Conservation (phyloP, 2,888 invertebrate genomes). For the Beris chalybata region DNA sequence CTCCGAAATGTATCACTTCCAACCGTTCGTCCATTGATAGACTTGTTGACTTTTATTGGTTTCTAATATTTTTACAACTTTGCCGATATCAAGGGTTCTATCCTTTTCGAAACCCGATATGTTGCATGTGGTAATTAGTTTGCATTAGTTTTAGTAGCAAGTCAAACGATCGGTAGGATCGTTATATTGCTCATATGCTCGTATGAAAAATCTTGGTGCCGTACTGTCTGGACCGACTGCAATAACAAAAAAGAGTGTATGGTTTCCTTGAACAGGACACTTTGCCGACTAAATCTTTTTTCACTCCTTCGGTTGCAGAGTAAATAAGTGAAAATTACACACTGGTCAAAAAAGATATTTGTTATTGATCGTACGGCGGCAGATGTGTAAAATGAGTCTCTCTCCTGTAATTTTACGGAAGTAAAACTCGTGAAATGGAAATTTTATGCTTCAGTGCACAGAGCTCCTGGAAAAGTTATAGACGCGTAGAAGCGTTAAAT, state of each 20-base stretch:
- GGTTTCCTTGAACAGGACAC: conserved; percentile 6
- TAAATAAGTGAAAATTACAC: conserved; percentile 26
- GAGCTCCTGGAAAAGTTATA: not conserved
- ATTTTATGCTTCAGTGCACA: conserved; percentile 11
- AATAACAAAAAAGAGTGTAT: not conserved
- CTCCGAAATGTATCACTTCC: conserved; percentile 20
- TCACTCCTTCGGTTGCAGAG: conserved; percentile 13
- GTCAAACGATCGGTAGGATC: not conserved
- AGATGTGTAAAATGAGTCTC: conserved; percentile 28
- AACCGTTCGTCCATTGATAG: not conserved
- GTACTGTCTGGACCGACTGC: conserved; percentile 39
- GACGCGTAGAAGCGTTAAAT: no score
- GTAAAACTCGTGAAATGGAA: conserved; percentile 1
- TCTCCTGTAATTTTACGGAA: conserved; percentile 25
- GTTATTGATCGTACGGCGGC: conserved; percentile 8
- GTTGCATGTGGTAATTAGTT: conserved; percentile 12
- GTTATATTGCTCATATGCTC: not conserved
- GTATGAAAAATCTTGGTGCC: conserved; percentile 38
- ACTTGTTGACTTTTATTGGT: conserved; percentile 29
- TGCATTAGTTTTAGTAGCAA: conserved; percentile 8
- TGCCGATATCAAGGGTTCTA: conserved; percentile 17
- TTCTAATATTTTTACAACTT: conserved; percentile 30
- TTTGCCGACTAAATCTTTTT: conserved; percentile 8
- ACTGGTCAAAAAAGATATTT: not conserved
- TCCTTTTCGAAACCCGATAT: conserved; percentile 27